Conservation (phyloP, 2,888 invertebrate species). For the Stenichneumon culpator region DNA sequence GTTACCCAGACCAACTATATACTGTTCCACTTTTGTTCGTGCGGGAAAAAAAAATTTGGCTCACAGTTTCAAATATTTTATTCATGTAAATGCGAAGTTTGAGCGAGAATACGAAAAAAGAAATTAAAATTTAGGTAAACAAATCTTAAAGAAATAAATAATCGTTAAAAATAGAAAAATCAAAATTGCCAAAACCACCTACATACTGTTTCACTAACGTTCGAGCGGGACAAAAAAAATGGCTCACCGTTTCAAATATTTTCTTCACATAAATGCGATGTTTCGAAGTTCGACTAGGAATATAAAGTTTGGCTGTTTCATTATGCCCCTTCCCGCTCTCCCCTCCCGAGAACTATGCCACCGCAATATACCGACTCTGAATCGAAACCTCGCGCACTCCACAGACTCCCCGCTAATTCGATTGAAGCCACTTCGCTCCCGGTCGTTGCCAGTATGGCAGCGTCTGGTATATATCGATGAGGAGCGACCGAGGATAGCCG, state of each 20-base stretch:
- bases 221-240: background rate
- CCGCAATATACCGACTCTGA: slow-evolving; percentile 1
- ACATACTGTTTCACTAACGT: background rate
- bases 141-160: background rate
- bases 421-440: slow-evolving; percentile 6
- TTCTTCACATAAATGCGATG: background rate
- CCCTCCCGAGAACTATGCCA: background rate
- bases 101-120: too few relatives aligned
- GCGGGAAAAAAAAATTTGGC: background rate
- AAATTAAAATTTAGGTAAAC: too few relatives aligned
- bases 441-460: background rate
- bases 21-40: background rate
- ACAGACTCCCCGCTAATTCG: slow-evolving; percentile 5
- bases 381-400: slow-evolving; percentile 5
- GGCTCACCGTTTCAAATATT: background rate
- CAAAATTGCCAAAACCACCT: background rate
- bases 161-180: background rate
- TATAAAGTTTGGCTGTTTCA: background rate
- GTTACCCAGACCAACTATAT: background rate
- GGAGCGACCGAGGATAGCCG: background rate
- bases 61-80: background rate
- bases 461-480: slow-evolving; percentile 1
- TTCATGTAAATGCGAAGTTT: background rate
- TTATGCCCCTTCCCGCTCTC: background rate
- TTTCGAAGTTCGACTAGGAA: too few relatives aligned